phyloP scores from a whole-genome alignment of 2,888 invertebrate species.

The Yponomeuta evonymella region DNA sequence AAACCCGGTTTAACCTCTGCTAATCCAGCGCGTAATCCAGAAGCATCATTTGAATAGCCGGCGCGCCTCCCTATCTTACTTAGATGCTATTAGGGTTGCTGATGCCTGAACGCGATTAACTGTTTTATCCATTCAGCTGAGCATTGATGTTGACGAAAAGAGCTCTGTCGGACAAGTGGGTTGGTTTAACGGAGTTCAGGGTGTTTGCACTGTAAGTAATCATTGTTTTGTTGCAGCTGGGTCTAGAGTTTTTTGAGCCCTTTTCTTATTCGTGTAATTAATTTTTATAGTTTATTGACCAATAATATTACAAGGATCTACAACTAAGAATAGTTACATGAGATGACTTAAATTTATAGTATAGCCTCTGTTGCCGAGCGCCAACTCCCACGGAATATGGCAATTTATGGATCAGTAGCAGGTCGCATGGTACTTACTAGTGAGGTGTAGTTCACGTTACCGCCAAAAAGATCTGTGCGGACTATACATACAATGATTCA shows the following conservation, averaged over 20 bases:
- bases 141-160: neutral
- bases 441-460: no score
- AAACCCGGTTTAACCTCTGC: neutral
- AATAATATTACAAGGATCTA: no score
- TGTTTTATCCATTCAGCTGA: neutral
- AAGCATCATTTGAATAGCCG: neutral
- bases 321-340: no score
- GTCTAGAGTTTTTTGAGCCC: neutral
- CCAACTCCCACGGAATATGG: no score
- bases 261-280: no score
- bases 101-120: neutral
- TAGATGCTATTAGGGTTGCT: constrained; percentile 9
- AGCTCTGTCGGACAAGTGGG: constrained; percentile 1
- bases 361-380: no score
- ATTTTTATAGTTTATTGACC: no score
- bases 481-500: no score
- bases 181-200: neutral
- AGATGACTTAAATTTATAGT: no score
- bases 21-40: neutral
- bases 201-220: neutral
- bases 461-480: no score
- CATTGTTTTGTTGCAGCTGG: neutral
- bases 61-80: constrained; percentile 5
- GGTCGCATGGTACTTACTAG: no score
- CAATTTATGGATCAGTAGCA: no score